Conservation (phyloP, 1,140 invertebrate genomes). For the Lasioglossum baleicum region DNA sequence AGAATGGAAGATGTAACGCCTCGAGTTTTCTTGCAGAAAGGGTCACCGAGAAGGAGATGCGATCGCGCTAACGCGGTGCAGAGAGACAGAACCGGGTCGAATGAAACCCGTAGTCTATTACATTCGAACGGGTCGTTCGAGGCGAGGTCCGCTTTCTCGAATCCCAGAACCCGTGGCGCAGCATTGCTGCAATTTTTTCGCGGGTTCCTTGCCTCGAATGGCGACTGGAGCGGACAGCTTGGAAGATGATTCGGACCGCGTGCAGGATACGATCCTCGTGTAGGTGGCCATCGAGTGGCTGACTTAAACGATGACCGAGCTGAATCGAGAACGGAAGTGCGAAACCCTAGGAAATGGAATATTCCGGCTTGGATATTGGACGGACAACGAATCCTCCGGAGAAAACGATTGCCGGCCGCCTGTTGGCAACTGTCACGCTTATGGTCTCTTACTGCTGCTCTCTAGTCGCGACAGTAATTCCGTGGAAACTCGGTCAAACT, state of each 20-base stretch:
- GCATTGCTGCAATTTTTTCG: slow-evolving; percentile 18
- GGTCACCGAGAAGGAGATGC: no score
- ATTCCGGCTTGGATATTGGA: slow-evolving; percentile 46
- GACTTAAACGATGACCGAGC: slow-evolving; percentile 23
- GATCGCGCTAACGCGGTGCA: neutral
- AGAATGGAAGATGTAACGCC: no score
- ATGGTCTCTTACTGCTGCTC: neutral
- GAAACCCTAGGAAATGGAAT: slow-evolving; percentile 46
- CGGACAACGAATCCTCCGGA: slow-evolving; percentile 15
- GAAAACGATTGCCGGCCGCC: slow-evolving; percentile 27
- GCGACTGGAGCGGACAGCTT: slow-evolving; percentile 24
- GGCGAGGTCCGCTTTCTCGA: neutral
- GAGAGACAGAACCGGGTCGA: neutral
- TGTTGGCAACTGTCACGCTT: neutral
- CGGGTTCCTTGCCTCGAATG: neutral
- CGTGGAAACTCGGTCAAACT: neutral
- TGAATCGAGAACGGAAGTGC: slow-evolving; percentile 14
- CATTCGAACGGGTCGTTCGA: slow-evolving; percentile 4
- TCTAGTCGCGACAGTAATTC: neutral
- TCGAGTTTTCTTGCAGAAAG: no score
- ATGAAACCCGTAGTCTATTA: neutral
- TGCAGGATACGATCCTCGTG: slow-evolving; percentile 42
- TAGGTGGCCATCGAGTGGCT: slow-evolving; percentile 28
- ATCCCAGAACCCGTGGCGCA: neutral
- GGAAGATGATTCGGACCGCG: slow-evolving; percentile 34